Conservation (phyloP, 2,113 vertebrate genomes). For the Phalacrocorax pelagicus region DNA sequence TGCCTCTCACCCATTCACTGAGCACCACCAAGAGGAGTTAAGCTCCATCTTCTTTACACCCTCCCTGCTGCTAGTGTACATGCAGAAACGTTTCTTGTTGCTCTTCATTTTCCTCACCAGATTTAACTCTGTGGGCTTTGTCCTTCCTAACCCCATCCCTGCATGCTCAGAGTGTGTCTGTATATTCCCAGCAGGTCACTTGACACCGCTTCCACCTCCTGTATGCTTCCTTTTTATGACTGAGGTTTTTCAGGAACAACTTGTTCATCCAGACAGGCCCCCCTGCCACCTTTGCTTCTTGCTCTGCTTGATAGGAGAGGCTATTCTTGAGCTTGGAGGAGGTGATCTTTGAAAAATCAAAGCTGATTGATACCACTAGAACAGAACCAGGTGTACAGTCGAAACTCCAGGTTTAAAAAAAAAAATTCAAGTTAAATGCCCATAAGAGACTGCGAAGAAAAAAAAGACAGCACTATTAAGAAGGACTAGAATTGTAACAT, state of each 20-base stretch:
- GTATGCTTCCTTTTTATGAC: not conserved
- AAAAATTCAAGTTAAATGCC: not conserved
- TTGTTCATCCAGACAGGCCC: not conserved
- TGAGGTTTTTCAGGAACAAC: not conserved
- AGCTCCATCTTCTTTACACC: not conserved
- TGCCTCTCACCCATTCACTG: not conserved
- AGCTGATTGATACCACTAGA: not conserved
- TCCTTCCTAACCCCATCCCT: not conserved
- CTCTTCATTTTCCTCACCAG: not conserved
- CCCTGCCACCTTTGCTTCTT: not conserved
- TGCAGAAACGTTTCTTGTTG: not conserved
- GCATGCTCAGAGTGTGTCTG: not conserved
- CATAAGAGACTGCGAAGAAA: not conserved
- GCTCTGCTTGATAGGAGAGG: not conserved
- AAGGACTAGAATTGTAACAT: not conserved
- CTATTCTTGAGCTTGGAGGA: not conserved
- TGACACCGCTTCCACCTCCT: not conserved
- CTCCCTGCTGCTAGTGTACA: not conserved
- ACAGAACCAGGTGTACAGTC: not conserved
- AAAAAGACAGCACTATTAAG: not conserved
- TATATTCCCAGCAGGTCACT: not conserved
- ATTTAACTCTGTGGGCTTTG: not conserved
- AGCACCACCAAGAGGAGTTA: not conserved
- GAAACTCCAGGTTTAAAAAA: not conserved
- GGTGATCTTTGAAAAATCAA: not conserved